Base-by-base conservation (phyloP, 2,888 invertebrate genomes). In the Selenia dentaria region DNA sequence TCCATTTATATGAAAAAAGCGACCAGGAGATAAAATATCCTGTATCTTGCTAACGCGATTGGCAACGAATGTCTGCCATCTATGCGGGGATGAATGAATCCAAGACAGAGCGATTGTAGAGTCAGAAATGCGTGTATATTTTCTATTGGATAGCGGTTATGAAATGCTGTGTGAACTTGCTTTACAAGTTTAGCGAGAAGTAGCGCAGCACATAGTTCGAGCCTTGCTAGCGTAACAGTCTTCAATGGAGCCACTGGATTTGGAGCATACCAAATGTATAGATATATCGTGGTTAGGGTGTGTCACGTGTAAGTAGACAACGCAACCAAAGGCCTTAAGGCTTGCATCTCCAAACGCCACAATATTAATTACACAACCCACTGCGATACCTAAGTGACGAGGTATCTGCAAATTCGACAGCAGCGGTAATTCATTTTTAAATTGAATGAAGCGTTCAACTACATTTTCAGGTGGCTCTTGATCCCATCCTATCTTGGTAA, bases 281-380 rank as follows among this genome's bases (percentile, higher is more conserved):
- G 14, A 9, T n/a, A 2, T 6, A 1, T 20, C 37, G 8, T 3
- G 16, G 1, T n/a, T 5, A 1, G 10, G n/a, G 1, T n/a, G 8
- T 1, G 9, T 14, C 2, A 42, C 27, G 3, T 42, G 45, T 2
- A 39, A 1, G 9, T 46, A 51, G 2, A 51, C 9, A 1, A 24
- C 37, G 2, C 6, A 28, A 3, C 53, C 53, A 11, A 50, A 50
- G 6, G 38, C 45, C 8, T 24, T 16, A 8, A 37, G 16, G n/a
- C 47, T 50, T 0, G 57, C 57, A 20, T 57, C 57, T 0, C 34
- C 24, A 14, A 51, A 57, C 0, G 26, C 57, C 3, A 52, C 6
- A 2, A 57, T 0, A 2, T 6, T 24, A 0, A 50, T 18, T 0
- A 10, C 12, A 12, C 36, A 39, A 11, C 11, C 18, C 2, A 10